These are phyloP conservation scores for Panthera leo DNA, from an alignment of 2,113 vertebrate species.

Conservation along the genomic window DNA sequence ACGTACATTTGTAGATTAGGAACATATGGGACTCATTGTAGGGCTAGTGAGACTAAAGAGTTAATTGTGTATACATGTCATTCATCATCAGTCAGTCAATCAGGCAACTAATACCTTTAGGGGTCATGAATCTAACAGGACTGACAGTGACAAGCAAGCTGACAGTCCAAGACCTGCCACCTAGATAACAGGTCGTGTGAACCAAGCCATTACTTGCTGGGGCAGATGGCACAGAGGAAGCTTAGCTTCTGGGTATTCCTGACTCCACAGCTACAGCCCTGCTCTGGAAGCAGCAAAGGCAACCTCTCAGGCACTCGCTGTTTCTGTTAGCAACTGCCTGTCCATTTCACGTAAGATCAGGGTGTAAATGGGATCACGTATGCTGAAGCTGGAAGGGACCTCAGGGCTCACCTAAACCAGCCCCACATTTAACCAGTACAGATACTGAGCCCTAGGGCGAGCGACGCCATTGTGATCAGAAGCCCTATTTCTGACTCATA, in stretches of 20 bases:
- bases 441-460: background rate
- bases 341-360: background rate
- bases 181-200: constrained; percentile 73
- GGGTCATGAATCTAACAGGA: constrained; percentile 79
- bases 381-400: background rate
- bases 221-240: constrained; percentile 69
- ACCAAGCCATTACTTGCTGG: constrained; percentile 62
- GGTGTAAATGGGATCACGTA: background rate
- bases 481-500: background rate
- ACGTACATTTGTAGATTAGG: constrained; percentile 16
- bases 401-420: background rate
- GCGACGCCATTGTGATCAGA: background rate
- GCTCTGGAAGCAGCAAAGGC: background rate
- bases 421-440: background rate
- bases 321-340: background rate
- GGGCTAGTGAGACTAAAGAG: constrained; percentile 70
- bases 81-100: constrained; percentile 82
- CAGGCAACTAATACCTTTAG: constrained; percentile 80
- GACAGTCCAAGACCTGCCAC: constrained; percentile 72
- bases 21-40: constrained; percentile 61
- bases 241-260: constrained; percentile 57
- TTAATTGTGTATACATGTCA: constrained; percentile 77
- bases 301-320: background rate
- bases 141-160: constrained; percentile 73
- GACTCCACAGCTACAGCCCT: background rate